Percentiles rank a stretch among this genome's conserved stretches.
These are phyloP conservation scores for Pheosia gnoma DNA, from an alignment of 2,888 invertebrate genomes.

Conservation along the genomic window DNA sequence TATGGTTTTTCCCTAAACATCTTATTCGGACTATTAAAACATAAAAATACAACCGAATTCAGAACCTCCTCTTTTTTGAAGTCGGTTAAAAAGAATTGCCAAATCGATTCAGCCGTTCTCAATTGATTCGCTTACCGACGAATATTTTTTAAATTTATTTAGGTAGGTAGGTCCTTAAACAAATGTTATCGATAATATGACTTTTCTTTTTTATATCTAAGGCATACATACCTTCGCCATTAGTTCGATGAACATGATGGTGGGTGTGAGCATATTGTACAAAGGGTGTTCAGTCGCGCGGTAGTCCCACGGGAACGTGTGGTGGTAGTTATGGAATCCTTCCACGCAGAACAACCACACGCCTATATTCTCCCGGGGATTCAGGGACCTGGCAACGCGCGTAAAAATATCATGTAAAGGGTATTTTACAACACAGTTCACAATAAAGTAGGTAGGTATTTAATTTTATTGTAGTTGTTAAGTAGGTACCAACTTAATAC, in stretches of 20 bases:
- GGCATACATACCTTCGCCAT: conserved; percentile 83
- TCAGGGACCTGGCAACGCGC: conserved; percentile 77
- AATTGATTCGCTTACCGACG: too few species aligned
- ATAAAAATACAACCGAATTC: too few species aligned
- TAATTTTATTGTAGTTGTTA: too few species aligned
- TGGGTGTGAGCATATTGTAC: conserved; percentile 86
- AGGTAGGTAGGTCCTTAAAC: too few species aligned
- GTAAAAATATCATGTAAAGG: conserved; percentile 10
- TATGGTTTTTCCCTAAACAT: too few species aligned
- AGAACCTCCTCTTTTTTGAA: too few species aligned
- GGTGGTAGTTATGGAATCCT: conserved; percentile 95
- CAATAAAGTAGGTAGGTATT: too few species aligned
- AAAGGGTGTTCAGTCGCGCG: conserved; percentile 87
- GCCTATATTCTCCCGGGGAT: conserved; percentile 88
- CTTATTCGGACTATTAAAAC: too few species aligned
- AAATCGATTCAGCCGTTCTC: too few species aligned
- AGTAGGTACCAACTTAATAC: too few species aligned
- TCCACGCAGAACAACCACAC: conserved; percentile 89
- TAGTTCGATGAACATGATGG: conserved; percentile 87
- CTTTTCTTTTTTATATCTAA: background rate
- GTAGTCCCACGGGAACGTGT: conserved; percentile 91
- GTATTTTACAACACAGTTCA: background rate
- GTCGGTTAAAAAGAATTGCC: too few species aligned
- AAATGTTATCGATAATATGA: background rate
- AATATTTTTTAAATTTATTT: too few species aligned